Percentiles rank a stretch among this genome's conserved stretches.
Evolutionary conservation across 2,113 vertebrate species (phyloP).

Genomic region (Plecotus auritus): DNA sequence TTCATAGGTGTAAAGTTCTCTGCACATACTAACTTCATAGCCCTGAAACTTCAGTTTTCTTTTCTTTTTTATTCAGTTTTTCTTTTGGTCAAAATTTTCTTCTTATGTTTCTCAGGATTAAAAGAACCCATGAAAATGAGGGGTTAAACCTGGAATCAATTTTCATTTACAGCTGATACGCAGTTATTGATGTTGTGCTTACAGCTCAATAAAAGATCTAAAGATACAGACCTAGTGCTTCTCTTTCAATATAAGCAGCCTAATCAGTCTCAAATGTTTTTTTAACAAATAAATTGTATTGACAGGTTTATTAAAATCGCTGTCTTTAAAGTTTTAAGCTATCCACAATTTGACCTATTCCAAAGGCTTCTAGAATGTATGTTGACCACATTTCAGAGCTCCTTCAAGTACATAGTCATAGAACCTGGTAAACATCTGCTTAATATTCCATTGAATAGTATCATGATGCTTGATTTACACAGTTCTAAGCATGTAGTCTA

Average conservation of each 20-base stretch:
- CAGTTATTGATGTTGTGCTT: slow-evolving; percentile 82
- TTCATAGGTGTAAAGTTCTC: background rate
- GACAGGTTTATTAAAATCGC: slow-evolving; percentile 83
- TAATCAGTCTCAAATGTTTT: slow-evolving; percentile 84
- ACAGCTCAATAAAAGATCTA: slow-evolving; percentile 82
- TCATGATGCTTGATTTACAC: slow-evolving; percentile 27
- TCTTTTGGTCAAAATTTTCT: slow-evolving; percentile 3
- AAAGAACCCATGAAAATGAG: slow-evolving; percentile 74
- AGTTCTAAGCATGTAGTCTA: background rate
- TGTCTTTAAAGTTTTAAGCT: slow-evolving; percentile 81
- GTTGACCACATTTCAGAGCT: slow-evolving; percentile 67
- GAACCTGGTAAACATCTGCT: slow-evolving; percentile 62
- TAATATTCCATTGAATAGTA: slow-evolving; percentile 60
- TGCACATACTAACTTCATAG: background rate
- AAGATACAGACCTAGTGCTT: slow-evolving; percentile 79
- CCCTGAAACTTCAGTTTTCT: background rate
- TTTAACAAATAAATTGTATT: slow-evolving; percentile 81
- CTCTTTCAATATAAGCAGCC: slow-evolving; percentile 79
- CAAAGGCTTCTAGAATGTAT: slow-evolving; percentile 71
- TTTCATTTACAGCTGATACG: slow-evolving; percentile 84
- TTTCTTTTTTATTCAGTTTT: background rate
- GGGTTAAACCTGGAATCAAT: slow-evolving; percentile 84
- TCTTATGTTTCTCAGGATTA: slow-evolving; percentile 66
- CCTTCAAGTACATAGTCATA: slow-evolving; percentile 65
- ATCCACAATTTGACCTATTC: slow-evolving; percentile 72